Evolutionary conservation across 1,140 invertebrate species (phyloP), one percentile per base, ranked within the genome.

Genomic region (Schmidtea mediterranea): DNA sequence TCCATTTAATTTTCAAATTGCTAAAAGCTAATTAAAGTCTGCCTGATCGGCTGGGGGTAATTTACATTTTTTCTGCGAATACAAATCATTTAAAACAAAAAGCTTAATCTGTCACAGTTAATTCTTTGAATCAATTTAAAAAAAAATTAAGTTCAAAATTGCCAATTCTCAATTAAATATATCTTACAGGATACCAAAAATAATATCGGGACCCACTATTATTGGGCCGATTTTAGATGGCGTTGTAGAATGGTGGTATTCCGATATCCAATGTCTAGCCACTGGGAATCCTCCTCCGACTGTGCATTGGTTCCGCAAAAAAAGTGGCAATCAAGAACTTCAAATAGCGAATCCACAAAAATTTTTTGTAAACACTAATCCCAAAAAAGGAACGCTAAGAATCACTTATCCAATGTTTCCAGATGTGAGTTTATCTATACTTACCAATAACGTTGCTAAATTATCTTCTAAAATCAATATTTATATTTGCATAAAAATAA

Each of bases 281-380:
- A 12, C 15, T 22, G 43, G 43, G n/a, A 21, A 45, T 24, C 43
- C 43, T 19, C 18, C 23, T 13, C 43, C 43, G 5, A 45, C 13
- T 5, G 19, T 45, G 2, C 15, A 15, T 21, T 45, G 43, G 43
- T 45, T 22, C n/a, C 13, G 15, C 2, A 21, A 21, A 21, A 45
- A 19, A 16, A 19, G 5, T 19, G 19, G 21, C 23, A 21, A 21
- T 13, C 15, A 13, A 45, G 43, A 45, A 45, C 23, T 45, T 3
- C 43, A 45, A 45, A 2, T 22, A 19, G 19, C 21, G 6, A 24
- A 45, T 45, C 43, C 43, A 21, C 15, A 19, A 19, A 45, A 24
- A 21, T 45, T 19, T 21, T 45, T 45, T 45, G 43, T 45, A 6
- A 21, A 45, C 22, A 19, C 43, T 5, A 45, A 45, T 24, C 43